Evolutionary conservation across 2,797 vertebrate species (phyloP), one percentile per base, ranked within the genome.

Genomic region (Ispidina picta): DNA sequence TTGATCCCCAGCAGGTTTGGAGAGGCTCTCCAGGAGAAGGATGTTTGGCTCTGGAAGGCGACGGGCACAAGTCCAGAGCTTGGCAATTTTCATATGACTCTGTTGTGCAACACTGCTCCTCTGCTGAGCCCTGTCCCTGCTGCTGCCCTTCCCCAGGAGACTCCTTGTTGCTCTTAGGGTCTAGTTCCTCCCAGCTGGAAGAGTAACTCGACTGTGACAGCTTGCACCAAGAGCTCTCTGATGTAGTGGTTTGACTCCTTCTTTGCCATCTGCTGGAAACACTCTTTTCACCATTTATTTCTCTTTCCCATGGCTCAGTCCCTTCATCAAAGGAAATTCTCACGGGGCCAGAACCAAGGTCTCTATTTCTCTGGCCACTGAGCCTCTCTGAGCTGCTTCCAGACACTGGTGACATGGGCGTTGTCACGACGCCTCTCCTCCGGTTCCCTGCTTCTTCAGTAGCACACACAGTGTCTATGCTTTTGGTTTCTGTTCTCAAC

Each of bases 181-280:
- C 66, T 12, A 97, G 83, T 28, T 97, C 95, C 90, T 98, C 97
- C 98, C 97, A 97, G 92, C 94, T 95, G 56, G 76, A 89, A 95
- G 92, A 97, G 71, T 75, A 97, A 31, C 80, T 94, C 4, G 81
- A 56, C n/a, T 93, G 95, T 12, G 98, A 98, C 19, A 98, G 56
- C 33, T 96, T 97, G 86, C 97, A 97, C 98, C 98, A 98, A 12
- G 98, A 98, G 68, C 96, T 97, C 97, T 98, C 98, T 6, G 98
- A 98, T 12, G 96, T 72, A 6, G 97, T 96, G 56, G 93, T 96
- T 9, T 94, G 95, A 75, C 97, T 98, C 62, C 94, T 75, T 29
- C 80, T 92, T n/a, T 95, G 91, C 28, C 89, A 95, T 46, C 76
- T 92, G 52, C 86, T 94, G 35, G 82, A 90, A 83, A 33, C 54